phyloP scores from a whole-genome alignment of 2,797 vertebrate species.

The Hipposideros larvatus region DNA sequence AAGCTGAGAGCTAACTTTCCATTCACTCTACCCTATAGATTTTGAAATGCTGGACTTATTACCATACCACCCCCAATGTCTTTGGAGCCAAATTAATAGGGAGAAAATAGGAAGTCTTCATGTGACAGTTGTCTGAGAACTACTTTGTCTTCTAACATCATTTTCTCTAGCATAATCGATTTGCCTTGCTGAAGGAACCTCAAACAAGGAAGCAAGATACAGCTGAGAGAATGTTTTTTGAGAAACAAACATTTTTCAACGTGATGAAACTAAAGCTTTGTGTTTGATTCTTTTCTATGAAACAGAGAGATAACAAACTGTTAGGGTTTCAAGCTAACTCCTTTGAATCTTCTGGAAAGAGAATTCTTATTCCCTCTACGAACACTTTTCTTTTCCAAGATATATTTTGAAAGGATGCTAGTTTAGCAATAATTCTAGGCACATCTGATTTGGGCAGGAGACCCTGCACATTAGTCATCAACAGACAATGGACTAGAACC shows the following conservation, averaged over 20 bases:
- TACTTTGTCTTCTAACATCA: not conserved
- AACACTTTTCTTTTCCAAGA: conserved; percentile 70
- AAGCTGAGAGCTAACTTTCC: not conserved
- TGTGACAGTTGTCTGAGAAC: not conserved
- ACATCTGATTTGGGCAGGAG: conserved; percentile 66
- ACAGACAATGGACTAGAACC: conserved; percentile 73
- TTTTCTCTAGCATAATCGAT: conserved; percentile 53
- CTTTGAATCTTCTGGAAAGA: not conserved
- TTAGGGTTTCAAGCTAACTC: conserved; percentile 54
- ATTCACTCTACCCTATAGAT: not conserved
- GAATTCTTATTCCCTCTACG: conserved; percentile 53
- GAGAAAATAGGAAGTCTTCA: conserved; percentile 1
- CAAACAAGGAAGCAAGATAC: conserved; percentile 13
- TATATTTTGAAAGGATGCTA: conserved; percentile 27
- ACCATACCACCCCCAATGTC: not conserved
- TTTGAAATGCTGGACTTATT: conserved; percentile 25
- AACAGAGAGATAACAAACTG: conserved; percentile 37
- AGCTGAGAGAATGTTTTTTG: conserved; percentile 51
- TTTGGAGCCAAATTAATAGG: conserved; percentile 6
- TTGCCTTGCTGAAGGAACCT: conserved; percentile 33
- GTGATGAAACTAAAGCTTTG: conserved; percentile 51
- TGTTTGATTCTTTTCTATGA: conserved; percentile 16
- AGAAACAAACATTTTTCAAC: conserved; percentile 44
- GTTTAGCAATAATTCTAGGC: conserved; percentile 71
- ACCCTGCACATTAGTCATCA: conserved; percentile 72